Evolutionary conservation across 2,888 invertebrate genomes (phyloP).

Genomic region (Polydrusus pterygomalis): DNA sequence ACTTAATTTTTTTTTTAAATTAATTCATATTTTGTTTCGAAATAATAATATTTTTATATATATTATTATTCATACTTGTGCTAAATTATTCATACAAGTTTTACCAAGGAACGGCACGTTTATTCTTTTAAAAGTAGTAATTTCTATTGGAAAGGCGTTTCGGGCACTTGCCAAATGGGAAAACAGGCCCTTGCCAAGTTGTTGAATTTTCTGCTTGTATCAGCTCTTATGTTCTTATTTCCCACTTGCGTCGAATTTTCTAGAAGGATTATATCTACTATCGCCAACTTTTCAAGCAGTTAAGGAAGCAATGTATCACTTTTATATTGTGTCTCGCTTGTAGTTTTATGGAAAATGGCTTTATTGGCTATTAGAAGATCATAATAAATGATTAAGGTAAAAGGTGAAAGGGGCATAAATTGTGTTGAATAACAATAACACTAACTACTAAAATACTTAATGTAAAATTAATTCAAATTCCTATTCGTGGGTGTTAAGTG

Average conservation of each 20-base stretch:
- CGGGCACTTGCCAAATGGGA: not conserved
- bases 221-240: conserved; percentile 12
- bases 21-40: no score
- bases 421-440: not conserved
- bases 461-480: no score
- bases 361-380: conserved; percentile 11
- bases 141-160: conserved; percentile 9
- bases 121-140: conserved; percentile 1
- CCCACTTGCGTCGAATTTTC: conserved; percentile 2
- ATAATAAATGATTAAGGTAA: not conserved
- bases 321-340: conserved; percentile 1
- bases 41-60: no score
- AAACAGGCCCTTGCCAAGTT: conserved; percentile 4
- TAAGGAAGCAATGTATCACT: conserved; percentile 8
- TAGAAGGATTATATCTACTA: conserved; percentile 8
- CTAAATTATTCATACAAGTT: not conserved
- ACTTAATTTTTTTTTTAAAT: no score
- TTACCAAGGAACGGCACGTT: not conserved
- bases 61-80: no score
- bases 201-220: conserved; percentile 19
- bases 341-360: not conserved
- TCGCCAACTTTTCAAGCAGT: conserved; percentile 11
- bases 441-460: no score
- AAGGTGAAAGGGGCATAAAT: not conserved
- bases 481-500: no score